Evolutionary conservation across 2,888 invertebrate genomes (phyloP).

Genomic region (Timema podura): DNA sequence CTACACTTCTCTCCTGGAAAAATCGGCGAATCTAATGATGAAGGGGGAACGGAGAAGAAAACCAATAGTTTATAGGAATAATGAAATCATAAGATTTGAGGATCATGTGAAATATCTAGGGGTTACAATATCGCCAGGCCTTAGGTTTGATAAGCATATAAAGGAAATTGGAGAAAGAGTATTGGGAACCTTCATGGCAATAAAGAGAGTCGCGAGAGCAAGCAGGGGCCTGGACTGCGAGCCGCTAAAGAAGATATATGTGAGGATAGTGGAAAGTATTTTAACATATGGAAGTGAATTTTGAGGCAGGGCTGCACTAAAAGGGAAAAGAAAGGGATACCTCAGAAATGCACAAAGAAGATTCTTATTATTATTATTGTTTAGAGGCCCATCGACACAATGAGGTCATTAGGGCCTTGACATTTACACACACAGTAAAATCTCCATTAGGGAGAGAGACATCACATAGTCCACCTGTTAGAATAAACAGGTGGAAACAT

Average conservation of each 20-base stretch:
- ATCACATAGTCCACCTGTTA: no score
- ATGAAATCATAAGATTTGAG: not conserved
- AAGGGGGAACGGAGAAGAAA: not conserved
- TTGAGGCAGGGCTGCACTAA: not conserved
- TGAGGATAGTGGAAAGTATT: not conserved
- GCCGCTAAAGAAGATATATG: not conserved
- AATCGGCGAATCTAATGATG: not conserved
- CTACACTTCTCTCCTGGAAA: not conserved
- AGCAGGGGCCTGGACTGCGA: not conserved
- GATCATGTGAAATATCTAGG: not conserved
- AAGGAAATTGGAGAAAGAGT: no score
- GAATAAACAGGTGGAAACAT: no score
- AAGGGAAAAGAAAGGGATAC: not conserved
- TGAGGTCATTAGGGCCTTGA: no score
- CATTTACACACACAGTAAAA: no score
- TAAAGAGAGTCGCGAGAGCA: not conserved
- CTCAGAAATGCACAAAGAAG: not conserved
- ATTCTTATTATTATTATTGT: no score
- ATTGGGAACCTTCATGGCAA: no score
- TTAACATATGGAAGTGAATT: not conserved
- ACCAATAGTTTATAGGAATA: not conserved
- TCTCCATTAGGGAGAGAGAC: no score
- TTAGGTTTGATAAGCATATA: no score
- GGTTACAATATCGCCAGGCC: not conserved
- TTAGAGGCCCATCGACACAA: no score